These are phyloP conservation scores for Rana temporaria DNA, from an alignment of 2,113 vertebrate genomes.

Conservation along the genomic window DNA sequence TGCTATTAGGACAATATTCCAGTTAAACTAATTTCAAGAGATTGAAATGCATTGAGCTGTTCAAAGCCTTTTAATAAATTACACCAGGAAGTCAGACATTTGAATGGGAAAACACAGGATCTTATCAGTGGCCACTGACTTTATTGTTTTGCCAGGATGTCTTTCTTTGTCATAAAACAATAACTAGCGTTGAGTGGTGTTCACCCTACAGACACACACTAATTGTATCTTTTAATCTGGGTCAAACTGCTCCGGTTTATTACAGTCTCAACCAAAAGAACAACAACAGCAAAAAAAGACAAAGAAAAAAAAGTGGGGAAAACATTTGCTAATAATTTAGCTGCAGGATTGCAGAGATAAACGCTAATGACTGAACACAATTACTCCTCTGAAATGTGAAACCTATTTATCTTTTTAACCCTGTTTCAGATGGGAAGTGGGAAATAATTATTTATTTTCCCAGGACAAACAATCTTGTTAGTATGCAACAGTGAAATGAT, in stretches of 20 bases:
- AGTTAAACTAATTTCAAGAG: conserved; percentile 43
- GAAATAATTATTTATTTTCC: conserved; percentile 54
- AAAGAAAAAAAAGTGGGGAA: conserved; percentile 44
- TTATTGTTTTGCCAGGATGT: conserved; percentile 75
- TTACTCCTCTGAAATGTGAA: conserved; percentile 56
- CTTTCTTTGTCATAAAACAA: conserved; percentile 79
- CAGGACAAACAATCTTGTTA: conserved; percentile 45
- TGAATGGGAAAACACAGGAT: conserved; percentile 64
- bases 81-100: conserved; percentile 61
- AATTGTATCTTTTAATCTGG: conserved; percentile 87
- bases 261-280: conserved; percentile 74
- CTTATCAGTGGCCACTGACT: conserved; percentile 63
- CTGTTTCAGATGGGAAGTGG: conserved; percentile 50
- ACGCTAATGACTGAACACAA: conserved; percentile 56
- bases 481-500: conserved; percentile 22
- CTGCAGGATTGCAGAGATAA: conserved; percentile 67
- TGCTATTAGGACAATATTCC: conserved; percentile 46
- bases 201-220: conserved; percentile 81
- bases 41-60: conserved; percentile 59
- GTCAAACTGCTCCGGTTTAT: conserved; percentile 81
- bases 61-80: conserved; percentile 68
- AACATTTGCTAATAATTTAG: conserved; percentile 76
- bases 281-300: conserved; percentile 44
- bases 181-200: conserved; percentile 80
- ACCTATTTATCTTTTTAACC: conserved; percentile 35